These are phyloP conservation scores for Bagarius yarrelli DNA, from an alignment of 2,113 vertebrate genomes.

Conservation along the genomic window DNA sequence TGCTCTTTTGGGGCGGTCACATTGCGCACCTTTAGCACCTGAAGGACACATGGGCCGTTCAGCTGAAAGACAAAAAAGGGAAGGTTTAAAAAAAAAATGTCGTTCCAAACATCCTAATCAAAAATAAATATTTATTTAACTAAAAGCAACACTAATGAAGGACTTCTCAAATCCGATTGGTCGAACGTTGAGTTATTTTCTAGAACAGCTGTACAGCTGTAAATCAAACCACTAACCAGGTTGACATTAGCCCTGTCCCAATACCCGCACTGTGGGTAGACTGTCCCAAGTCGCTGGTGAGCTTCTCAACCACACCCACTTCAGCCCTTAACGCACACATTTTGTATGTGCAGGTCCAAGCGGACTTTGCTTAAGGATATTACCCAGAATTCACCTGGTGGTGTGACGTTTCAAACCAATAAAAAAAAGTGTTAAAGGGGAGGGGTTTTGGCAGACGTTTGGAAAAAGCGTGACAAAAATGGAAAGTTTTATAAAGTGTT, in stretches of 20 bases:
- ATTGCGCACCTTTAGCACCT: conserved; percentile 95
- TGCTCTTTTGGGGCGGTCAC: conserved; percentile 90
- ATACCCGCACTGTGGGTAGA: neutral
- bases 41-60: conserved; percentile 92
- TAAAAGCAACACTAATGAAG: neutral
- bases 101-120: neutral
- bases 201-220: neutral
- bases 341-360: too few relatives aligned
- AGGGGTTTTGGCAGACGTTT: too few relatives aligned
- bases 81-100: neutral
- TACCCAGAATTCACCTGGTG: too few relatives aligned
- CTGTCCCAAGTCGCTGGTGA: too few relatives aligned
- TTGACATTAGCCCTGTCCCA: neutral
- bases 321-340: too few relatives aligned
- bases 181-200: neutral
- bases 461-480: too few relatives aligned
- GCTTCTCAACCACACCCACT: too few relatives aligned
- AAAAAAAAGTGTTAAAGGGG: too few relatives aligned
- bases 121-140: neutral
- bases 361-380: too few relatives aligned
- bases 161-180: neutral
- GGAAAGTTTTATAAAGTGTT: too few relatives aligned
- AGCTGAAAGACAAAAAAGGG: conserved; percentile 69
- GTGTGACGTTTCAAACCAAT: too few relatives aligned
- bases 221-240: neutral